Evolutionary conservation across 2,888 invertebrate genomes (phyloP).

Genomic region (Latrodectus elegans): DNA sequence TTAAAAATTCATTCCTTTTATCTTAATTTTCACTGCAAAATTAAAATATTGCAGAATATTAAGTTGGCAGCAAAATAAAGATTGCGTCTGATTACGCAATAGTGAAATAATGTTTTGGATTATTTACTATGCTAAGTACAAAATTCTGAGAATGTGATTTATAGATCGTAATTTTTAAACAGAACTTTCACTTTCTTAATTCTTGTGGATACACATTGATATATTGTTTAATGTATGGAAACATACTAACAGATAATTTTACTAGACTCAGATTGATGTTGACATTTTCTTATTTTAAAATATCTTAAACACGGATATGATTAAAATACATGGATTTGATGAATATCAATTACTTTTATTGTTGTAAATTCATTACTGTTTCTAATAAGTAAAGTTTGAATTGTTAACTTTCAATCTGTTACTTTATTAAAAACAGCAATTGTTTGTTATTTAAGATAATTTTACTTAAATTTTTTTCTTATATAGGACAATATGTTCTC

Average conservation of each 20-base stretch:
- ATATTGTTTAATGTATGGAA: neutral
- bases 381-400: too few species aligned
- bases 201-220: neutral
- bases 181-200: neutral
- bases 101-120: conserved; percentile 31
- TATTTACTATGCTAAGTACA: conserved; percentile 3
- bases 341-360: neutral
- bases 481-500: conserved; percentile 26
- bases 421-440: too few species aligned
- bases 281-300: neutral
- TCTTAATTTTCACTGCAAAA: too few species aligned
- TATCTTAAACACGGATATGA: too few species aligned
- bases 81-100: conserved; percentile 63
- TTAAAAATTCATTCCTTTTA: too few species aligned
- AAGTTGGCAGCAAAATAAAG: neutral
- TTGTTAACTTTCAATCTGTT: too few species aligned
- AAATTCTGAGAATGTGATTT: neutral
- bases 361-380: neutral
- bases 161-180: neutral
- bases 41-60: too few species aligned
- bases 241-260: too few species aligned
- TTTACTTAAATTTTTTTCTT: too few species aligned
- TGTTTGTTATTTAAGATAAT: too few species aligned
- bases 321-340: neutral
- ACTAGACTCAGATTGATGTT: too few species aligned